These are phyloP conservation scores for Camptogramma bilineatum DNA, from an alignment of 2,888 invertebrate species.

Conservation along the genomic window DNA sequence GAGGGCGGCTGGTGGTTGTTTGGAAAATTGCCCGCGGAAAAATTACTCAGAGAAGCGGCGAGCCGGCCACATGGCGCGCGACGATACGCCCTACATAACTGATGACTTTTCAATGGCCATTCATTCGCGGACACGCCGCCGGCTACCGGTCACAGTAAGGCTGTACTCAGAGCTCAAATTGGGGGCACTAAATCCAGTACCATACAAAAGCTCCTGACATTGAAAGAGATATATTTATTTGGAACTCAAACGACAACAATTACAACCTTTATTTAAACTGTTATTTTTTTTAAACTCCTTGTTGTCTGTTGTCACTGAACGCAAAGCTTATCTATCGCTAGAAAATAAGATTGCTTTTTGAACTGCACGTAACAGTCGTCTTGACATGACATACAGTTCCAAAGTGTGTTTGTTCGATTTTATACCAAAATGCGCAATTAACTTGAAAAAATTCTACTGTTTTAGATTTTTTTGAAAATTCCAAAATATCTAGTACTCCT, in stretches of 20 bases:
- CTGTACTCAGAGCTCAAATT: conserved; percentile 24
- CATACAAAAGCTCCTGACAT: neutral
- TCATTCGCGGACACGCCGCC: conserved; percentile 71
- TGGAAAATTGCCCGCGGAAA: conserved; percentile 76
- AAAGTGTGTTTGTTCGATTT: too few relatives aligned
- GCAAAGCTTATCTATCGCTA: too few relatives aligned
- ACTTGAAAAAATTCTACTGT: too few relatives aligned
- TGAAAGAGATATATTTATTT: neutral
- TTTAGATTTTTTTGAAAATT: neutral
- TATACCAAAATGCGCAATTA: too few relatives aligned
- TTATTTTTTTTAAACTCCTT: too few relatives aligned
- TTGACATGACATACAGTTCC: too few relatives aligned
- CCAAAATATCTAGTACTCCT: too few relatives aligned
- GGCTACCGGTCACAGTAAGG: conserved; percentile 32
- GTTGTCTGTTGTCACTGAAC: too few relatives aligned
- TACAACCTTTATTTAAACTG: too few relatives aligned
- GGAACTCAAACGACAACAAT: too few relatives aligned
- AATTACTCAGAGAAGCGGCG: conserved; percentile 70
- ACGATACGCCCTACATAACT: conserved; percentile 81
- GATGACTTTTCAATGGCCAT: conserved; percentile 84
- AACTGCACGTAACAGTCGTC: too few relatives aligned
- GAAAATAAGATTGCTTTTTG: too few relatives aligned
- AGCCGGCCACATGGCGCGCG: conserved; percentile 78
- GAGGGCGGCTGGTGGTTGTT: conserved; percentile 69
- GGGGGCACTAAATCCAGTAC: neutral